Evolutionary conservation across 2,113 vertebrate species (phyloP).

Genomic region (Scopus umbretta): DNA sequence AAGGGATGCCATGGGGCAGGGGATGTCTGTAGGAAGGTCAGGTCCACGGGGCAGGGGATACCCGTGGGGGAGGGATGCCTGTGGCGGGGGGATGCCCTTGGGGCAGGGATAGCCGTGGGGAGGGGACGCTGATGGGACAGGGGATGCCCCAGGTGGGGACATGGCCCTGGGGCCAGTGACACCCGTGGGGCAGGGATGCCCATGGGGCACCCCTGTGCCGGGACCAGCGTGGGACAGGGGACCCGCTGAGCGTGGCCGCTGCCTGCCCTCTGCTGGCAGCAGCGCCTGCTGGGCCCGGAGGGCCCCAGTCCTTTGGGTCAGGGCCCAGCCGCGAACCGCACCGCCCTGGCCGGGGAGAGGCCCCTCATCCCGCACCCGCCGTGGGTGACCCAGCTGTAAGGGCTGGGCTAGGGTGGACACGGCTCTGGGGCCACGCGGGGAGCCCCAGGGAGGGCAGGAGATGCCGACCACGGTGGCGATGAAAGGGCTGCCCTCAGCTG

Average conservation of each 20-base stretch:
- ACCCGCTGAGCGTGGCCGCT: rapidly evolving
- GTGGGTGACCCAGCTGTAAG: rapidly evolving
- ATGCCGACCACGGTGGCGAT: rapidly evolving
- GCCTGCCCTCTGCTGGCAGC: not conserved
- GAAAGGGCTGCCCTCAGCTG: not conserved
- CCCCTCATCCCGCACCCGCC: no score
- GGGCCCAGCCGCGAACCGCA: not conserved
- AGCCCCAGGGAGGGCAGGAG: not conserved
- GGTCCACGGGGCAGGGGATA: no score
- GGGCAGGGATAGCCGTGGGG: not conserved
- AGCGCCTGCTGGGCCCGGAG: rapidly evolving
- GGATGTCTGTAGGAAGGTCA: not conserved
- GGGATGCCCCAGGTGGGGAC: not conserved
- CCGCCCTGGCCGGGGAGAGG: rapidly evolving
- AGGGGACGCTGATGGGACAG: not conserved
- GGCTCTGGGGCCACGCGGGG: rapidly evolving
- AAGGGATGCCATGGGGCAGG: rapidly evolving
- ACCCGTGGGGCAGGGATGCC: no score
- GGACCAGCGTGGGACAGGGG: not conserved
- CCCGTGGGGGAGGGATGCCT: no score
- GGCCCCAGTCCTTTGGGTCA: no score
- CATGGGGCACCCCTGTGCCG: rapidly evolving
- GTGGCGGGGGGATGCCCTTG: no score
- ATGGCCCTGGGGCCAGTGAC: no score
- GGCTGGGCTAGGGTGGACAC: rapidly evolving